Percentiles rank a stretch among this genome's conserved stretches.
These are phyloP conservation scores for Atrina japonica DNA, from an alignment of 2,888 invertebrate species.

Conservation along the genomic window DNA sequence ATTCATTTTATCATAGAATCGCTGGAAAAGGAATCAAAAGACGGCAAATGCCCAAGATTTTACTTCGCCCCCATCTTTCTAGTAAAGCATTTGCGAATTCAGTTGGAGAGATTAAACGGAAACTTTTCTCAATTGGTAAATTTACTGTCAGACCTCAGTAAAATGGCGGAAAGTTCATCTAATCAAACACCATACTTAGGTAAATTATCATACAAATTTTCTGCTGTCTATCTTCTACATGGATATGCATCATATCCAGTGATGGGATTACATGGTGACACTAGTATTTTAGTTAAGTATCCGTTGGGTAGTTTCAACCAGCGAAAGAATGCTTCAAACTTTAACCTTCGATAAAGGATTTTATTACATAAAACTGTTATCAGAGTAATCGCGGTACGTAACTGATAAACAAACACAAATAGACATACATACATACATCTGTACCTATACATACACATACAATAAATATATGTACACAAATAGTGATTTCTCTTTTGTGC, in stretches of 20 bases:
- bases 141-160: neutral
- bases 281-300: neutral
- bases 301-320: constrained; percentile 15
- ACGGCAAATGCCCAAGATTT: constrained; percentile 29
- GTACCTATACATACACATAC: no score
- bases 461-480: no score
- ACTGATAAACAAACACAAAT: no score
- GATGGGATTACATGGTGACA: neutral
- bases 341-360: constrained; percentile 36
- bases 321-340: constrained; percentile 23
- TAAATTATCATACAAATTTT: constrained; percentile 33
- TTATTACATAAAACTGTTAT: no score
- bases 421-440: no score
- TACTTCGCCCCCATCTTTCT: constrained; percentile 26
- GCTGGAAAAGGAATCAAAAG: neutral
- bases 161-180: constrained; percentile 9
- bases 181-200: constrained; percentile 30
- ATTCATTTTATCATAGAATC: constrained; percentile 13
- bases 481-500: no score
- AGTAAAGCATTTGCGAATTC: constrained; percentile 19
- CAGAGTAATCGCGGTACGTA: no score
- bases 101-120: neutral
- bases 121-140: neutral
- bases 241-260: constrained; percentile 19
- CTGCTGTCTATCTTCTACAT: constrained; percentile 22